phyloP scores from a whole-genome alignment of 2,113 vertebrate species.

The Ailurus styani region DNA sequence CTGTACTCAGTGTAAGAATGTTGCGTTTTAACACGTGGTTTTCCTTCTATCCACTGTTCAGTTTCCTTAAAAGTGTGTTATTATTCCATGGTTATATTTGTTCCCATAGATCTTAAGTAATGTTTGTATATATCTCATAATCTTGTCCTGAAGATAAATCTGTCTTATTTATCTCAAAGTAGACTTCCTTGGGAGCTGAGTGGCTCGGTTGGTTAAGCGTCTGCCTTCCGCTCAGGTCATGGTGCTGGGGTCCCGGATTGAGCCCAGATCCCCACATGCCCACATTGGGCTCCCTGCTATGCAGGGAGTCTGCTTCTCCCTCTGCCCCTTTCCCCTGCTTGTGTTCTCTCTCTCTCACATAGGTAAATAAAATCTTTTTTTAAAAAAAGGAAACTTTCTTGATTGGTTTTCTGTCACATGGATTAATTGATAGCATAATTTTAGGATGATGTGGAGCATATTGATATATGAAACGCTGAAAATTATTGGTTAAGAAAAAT shows the following conservation, averaged over 20 bases:
- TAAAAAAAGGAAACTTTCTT: neutral
- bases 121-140: neutral
- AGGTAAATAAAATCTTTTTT: no score
- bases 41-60: neutral
- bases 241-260: no score
- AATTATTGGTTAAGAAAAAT: slow-evolving; percentile 12
- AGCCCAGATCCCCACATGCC: no score
- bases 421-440: neutral
- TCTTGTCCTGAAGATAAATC: neutral
- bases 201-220: no score
- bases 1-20: neutral
- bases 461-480: neutral
- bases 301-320: no score
- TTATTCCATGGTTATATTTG: neutral
- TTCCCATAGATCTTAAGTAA: neutral
- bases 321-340: no score
- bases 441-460: neutral
- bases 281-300: no score
- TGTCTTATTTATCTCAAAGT: neutral
- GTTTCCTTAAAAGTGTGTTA: neutral
- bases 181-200: neutral
- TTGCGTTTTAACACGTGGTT: neutral
- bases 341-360: no score
- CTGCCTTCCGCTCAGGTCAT: no score
- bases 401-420: neutral